These are phyloP conservation scores for Toxostoma redivivum DNA, from an alignment of 2,113 vertebrate species.

Conservation along the genomic window DNA sequence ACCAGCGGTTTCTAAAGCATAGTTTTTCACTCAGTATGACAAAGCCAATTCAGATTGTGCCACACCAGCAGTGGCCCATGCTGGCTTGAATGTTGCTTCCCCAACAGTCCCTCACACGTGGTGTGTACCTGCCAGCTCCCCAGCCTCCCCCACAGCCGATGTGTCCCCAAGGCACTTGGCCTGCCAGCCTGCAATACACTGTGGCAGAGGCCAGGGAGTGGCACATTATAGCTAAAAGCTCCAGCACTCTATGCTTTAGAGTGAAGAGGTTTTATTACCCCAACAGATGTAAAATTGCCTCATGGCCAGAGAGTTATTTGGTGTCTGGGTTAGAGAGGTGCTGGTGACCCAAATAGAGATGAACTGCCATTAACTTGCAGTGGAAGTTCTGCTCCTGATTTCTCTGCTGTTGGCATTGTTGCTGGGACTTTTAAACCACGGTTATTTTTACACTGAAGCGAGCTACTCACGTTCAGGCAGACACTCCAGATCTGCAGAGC, in stretches of 20 bases:
- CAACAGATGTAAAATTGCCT: neutral
- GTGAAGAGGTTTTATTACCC: neutral
- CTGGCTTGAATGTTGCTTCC: neutral
- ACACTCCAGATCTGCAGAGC: neutral
- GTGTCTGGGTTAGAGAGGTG: neutral
- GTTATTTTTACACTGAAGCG: neutral
- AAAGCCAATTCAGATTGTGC: neutral
- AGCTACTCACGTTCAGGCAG: neutral
- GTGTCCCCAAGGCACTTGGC: accelerated
- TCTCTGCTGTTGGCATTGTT: neutral
- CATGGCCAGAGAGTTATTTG: neutral
- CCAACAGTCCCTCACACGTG: neutral
- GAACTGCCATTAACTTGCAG: neutral
- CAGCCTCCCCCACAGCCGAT: accelerated
- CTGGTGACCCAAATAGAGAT: neutral
- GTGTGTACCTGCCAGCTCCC: accelerated
- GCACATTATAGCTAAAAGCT: neutral
- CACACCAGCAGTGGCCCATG: neutral
- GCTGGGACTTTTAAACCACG: neutral
- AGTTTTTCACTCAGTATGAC: neutral
- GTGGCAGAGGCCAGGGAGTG: neutral
- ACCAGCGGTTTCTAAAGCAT: neutral
- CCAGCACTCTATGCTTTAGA: accelerated
- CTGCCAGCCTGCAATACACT: neutral
- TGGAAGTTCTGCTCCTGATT: neutral